Percentiles rank a stretch among this genome's conserved stretches.
Evolutionary conservation across 2,113 vertebrate species (phyloP).

Genomic region (Cyprinodon brontotheroides): DNA sequence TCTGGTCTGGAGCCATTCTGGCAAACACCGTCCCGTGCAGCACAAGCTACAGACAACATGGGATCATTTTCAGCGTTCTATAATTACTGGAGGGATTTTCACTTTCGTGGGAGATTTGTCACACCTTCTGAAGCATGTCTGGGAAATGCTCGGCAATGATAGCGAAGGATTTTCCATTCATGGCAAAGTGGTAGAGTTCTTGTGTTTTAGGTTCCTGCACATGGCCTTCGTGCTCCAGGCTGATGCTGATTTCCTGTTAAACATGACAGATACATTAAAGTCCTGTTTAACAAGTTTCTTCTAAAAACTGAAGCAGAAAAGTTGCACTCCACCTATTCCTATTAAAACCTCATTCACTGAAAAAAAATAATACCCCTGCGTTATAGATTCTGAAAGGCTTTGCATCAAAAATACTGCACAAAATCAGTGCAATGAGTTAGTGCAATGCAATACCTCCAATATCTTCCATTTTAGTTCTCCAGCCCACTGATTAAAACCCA

Average conservation of each 20-base stretch:
- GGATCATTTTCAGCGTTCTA: background rate
- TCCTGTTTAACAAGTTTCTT: background rate
- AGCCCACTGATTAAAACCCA: no score
- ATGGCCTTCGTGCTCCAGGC: slow-evolving; percentile 82
- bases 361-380: no score
- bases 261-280: background rate
- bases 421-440: no score
- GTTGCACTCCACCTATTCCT: no score
- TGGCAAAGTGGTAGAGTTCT: slow-evolving; percentile 92
- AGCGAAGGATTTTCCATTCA: slow-evolving; percentile 95
- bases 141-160: slow-evolving; percentile 94
- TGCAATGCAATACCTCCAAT: no score
- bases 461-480: no score
- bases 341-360: no score
- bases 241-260: slow-evolving; percentile 86
- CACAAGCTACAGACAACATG: slow-evolving; percentile 82
- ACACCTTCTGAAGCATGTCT: slow-evolving; percentile 94
- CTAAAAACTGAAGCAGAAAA: no score
- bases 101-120: background rate
- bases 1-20: slow-evolving; percentile 97
- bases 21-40: slow-evolving; percentile 96
- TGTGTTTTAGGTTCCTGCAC: slow-evolving; percentile 77
- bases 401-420: no score
- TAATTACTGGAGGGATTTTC: background rate
- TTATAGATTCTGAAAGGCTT: no score